Percentiles rank a stretch among this genome's conserved stretches.
Evolutionary conservation across 2,888 invertebrate genomes (phyloP).

Genomic region (Himalopsyche anomala): DNA sequence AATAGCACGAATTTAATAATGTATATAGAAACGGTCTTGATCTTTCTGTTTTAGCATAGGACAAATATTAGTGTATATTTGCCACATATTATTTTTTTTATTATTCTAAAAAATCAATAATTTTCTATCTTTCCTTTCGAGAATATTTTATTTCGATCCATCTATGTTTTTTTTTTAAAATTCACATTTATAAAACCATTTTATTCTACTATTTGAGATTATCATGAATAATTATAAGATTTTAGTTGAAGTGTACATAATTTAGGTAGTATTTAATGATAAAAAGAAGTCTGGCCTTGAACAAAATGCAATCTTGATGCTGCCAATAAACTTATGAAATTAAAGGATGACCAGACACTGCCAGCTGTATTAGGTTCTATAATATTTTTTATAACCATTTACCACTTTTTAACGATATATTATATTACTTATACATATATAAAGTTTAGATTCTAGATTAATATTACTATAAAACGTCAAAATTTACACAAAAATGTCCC

Average conservation of each 20-base stretch:
- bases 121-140: no score
- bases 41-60: slow-evolving; percentile 13
- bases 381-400: slow-evolving; percentile 41
- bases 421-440: slow-evolving; percentile 46
- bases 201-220: slow-evolving; percentile 4
- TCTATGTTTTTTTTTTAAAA: neutral
- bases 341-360: slow-evolving; percentile 42
- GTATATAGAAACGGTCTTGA: slow-evolving; percentile 9
- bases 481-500: slow-evolving; percentile 41
- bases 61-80: neutral
- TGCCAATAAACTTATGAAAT: slow-evolving; percentile 66
- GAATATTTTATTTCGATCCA: no score
- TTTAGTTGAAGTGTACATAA: slow-evolving; percentile 59
- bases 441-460: no score
- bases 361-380: slow-evolving; percentile 54
- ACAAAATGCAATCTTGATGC: slow-evolving; percentile 66
- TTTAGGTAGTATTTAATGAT: slow-evolving; percentile 55
- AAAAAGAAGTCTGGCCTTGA: slow-evolving; percentile 48
- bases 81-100: neutral
- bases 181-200: neutral
- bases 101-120: no score
- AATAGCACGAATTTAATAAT: neutral
- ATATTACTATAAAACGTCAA: slow-evolving; percentile 47
- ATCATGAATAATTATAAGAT: neutral
- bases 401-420: slow-evolving; percentile 18